These are phyloP conservation scores for Psococerastis gibbosa DNA, from an alignment of 2,888 invertebrate genomes.

Conservation along the genomic window DNA sequence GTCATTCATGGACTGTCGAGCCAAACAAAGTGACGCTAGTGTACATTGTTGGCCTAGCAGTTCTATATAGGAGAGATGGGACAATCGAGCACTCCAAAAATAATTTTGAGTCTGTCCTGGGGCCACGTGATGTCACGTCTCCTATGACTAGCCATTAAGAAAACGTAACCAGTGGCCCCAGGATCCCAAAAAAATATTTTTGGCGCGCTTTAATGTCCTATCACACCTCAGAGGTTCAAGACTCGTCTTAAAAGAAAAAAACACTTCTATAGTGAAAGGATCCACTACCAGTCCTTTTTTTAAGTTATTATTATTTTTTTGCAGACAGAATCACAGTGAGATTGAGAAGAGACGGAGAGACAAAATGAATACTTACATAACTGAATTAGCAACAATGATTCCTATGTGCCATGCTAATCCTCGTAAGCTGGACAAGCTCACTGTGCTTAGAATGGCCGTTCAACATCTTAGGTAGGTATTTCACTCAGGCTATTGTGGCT, in stretches of 20 bases:
- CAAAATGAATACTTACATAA: constrained; percentile 92
- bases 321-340: constrained; percentile 91
- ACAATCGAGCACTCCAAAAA: too few species aligned
- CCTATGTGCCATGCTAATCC: constrained; percentile 70
- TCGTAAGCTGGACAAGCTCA: constrained; percentile 82
- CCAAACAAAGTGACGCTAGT: too few species aligned
- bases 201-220: too few species aligned
- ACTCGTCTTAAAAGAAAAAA: constrained; percentile 1
- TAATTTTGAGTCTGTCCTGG: background rate
- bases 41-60: too few species aligned
- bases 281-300: constrained; percentile 13
- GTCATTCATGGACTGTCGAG: too few species aligned
- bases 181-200: too few species aligned
- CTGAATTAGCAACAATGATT: constrained; percentile 67
- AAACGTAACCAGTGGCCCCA: too few species aligned
- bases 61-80: background rate
- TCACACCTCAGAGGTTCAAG: too few species aligned
- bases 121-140: too few species aligned
- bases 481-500: too few species aligned
- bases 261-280: background rate
- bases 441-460: constrained; percentile 76
- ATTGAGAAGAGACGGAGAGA: constrained; percentile 87
- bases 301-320: constrained; percentile 16
- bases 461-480: constrained; percentile 71
- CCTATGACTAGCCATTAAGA: too few species aligned